A percentile compares a stretch with the other conserved stretches of the same genome.
Conservation (phyloP, 2,797 vertebrate genomes). For the Odontamblyopus lacepedii region DNA sequence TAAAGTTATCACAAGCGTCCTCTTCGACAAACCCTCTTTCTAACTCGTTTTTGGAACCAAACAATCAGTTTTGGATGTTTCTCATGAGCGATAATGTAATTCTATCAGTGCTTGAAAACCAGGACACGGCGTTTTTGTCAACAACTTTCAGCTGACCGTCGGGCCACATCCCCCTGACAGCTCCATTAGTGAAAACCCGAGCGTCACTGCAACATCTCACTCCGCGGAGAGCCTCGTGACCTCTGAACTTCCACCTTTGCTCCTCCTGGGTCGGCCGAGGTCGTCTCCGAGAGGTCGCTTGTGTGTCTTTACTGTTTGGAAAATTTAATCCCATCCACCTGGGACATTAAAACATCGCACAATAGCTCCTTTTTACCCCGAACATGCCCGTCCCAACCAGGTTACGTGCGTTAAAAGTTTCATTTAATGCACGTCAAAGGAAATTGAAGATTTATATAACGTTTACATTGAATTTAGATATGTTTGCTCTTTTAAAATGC, state of each 20-base stretch:
- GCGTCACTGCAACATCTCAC: conserved; percentile 48
- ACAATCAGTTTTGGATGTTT: conserved; percentile 22
- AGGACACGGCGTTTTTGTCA: neutral
- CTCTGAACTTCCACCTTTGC: conserved; percentile 42
- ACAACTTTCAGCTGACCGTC: conserved; percentile 5
- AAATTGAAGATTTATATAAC: conserved; percentile 14
- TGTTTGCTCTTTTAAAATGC: conserved; percentile 12
- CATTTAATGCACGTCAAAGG: neutral
- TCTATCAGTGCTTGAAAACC: conserved; percentile 21
- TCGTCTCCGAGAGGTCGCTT: conserved; percentile 10
- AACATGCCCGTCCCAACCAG: neutral
- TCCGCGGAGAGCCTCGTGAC: conserved; percentile 35
- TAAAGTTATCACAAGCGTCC: conserved; percentile 10
- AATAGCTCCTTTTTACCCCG: conserved; percentile 2
- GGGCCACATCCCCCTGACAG: conserved; percentile 9
- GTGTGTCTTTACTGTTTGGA: conserved; percentile 11
- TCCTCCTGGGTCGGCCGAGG: conserved; percentile 13
- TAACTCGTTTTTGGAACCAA: conserved; percentile 33
- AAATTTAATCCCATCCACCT: conserved; percentile 27
- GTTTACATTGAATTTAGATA: conserved; percentile 12
- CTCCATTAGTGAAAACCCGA: conserved; percentile 19
- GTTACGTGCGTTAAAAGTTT: neutral
- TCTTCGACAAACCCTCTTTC: conserved; percentile 16
- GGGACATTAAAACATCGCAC: conserved; percentile 16
- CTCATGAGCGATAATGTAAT: conserved; percentile 18